Conservation (phyloP, 2,113 vertebrate species). For the Butorides virescens region DNA sequence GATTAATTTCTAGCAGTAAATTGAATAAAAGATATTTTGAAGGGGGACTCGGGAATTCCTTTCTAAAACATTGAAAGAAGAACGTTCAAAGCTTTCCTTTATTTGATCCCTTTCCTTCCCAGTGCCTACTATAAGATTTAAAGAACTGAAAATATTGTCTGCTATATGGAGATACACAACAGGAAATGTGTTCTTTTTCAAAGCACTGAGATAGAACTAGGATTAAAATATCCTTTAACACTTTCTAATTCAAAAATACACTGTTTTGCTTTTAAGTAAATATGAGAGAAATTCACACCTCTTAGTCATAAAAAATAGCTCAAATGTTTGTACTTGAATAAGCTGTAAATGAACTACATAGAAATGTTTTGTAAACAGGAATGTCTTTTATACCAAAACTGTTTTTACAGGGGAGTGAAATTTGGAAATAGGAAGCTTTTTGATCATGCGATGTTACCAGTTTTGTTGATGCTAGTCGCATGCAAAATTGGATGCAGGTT, state of each 20-base stretch:
- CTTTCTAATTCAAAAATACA: not conserved
- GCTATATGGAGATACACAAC: not conserved
- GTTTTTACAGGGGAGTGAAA: not conserved
- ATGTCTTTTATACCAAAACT: not conserved
- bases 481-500: not conserved
- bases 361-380: not conserved
- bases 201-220: not conserved
- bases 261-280: not conserved
- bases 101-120: not conserved
- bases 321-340: not conserved
- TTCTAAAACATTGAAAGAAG: conserved; percentile 42
- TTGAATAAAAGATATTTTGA: conserved; percentile 55
- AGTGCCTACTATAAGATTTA: not conserved
- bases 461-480: not conserved
- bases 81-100: conserved; percentile 20
- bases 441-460: not conserved
- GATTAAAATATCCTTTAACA: not conserved
- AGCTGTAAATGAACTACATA: not conserved
- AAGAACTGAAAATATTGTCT: conserved; percentile 38
- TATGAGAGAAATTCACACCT: not conserved
- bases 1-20: conserved; percentile 60
- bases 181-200: not conserved
- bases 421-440: not conserved
- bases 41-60: conserved; percentile 39
- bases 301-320: not conserved